These are phyloP conservation scores for Phaonia tiefii DNA, from an alignment of 2,888 invertebrate species.

Conservation along the genomic window DNA sequence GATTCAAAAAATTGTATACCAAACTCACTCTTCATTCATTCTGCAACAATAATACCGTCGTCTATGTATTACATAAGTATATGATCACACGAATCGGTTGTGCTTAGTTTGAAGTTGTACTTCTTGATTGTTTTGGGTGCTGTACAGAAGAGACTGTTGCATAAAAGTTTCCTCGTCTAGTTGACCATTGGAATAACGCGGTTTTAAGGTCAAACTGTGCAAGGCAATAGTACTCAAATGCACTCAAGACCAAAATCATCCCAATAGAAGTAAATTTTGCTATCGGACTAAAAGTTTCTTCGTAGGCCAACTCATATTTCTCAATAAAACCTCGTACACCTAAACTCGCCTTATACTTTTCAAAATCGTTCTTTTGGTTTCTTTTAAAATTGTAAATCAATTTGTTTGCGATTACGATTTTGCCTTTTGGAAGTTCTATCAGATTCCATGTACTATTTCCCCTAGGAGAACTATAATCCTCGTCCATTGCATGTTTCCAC, in stretches of 20 bases:
- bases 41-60: too few relatives aligned
- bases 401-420: slow-evolving; percentile 34
- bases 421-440: slow-evolving; percentile 33
- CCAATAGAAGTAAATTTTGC: slow-evolving; percentile 34
- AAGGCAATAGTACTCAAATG: slow-evolving; percentile 51
- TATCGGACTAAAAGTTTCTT: slow-evolving; percentile 60
- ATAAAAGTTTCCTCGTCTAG: too few relatives aligned
- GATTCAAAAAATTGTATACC: not conserved
- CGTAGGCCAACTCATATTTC: slow-evolving; percentile 60
- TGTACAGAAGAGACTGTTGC: too few relatives aligned
- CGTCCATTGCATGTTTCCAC: slow-evolving; percentile 62
- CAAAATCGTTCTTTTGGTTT: slow-evolving; percentile 27
- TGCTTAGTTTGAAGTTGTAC: too few relatives aligned
- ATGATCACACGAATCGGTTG: too few relatives aligned
- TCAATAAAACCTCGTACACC: slow-evolving; percentile 41
- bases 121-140: too few relatives aligned
- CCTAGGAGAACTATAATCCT: slow-evolving; percentile 49
- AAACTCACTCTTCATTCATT: too few relatives aligned
- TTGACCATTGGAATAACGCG: too few relatives aligned
- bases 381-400: slow-evolving; percentile 41
- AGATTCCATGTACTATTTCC: slow-evolving; percentile 45
- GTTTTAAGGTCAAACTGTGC: too few relatives aligned
- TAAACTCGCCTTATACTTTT: slow-evolving; percentile 55
- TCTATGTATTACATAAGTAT: too few relatives aligned
- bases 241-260: slow-evolving; percentile 47